Base-by-base conservation (phyloP, 2,797 vertebrate species). In the Tadarida brasiliensis region DNA sequence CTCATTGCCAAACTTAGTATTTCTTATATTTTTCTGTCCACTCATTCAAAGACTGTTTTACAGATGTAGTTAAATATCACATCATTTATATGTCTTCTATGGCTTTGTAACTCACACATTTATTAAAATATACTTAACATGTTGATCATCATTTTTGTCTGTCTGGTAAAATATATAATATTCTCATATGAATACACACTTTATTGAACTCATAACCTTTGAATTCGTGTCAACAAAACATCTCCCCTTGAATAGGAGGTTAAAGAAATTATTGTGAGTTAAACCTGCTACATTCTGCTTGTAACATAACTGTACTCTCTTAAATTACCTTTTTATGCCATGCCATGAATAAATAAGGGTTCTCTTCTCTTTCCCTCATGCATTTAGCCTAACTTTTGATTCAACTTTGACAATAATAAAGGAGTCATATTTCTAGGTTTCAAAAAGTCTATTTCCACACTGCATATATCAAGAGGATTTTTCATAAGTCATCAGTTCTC, bases 401-500 rank as follows among this genome's bases (percentile, higher is more conserved):
- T 90, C 80, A 67, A 20, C 30, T 94, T 94, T 57, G 28, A 47
- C 11, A 82, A n/a, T 77, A 51, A 85, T 33, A 93, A 74, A 90
- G 63, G 49, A 78, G 22, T 81, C 17, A 33, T 56, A 39, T 84
- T 92, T 22, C 39, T 91, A 11, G 4, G 84, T 96, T 93, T 81
- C 14, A 59, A 95, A 96, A 86, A 7, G 35, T 73, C 56, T 87
- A 86, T 96, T 91, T 56, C 24, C 33, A 88, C 19, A 47, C 1
- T 51, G 12, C 56, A n/a, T 95, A 4, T 5, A 80, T 28, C 65
- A 22, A 65, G n/a, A 83, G 19, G 12, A 59, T 70, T 94, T 92
- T 90, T 78, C 76, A 67, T 67, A 90, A 90, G 67, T 47, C 71
- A 67, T 61, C 28, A 54, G 77, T 96, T 97, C 51, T 51, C 22